phyloP scores from a whole-genome alignment of 1,140 invertebrate species.

The Drosophila ercepeae region DNA sequence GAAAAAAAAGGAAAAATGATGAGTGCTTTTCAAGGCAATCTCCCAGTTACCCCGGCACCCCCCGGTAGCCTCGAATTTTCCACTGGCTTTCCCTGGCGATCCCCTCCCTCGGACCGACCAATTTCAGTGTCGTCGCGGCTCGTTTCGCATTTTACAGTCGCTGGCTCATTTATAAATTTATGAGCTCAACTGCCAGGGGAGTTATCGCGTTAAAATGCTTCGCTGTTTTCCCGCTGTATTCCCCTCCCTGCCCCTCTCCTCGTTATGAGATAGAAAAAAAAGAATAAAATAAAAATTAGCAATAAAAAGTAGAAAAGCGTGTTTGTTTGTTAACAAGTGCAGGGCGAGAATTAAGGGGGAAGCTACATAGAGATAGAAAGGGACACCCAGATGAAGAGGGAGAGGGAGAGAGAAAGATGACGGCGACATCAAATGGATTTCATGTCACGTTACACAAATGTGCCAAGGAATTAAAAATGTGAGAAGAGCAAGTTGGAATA shows the following conservation, averaged over 20 bases:
- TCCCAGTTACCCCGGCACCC: constrained; percentile 10
- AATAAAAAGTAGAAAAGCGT: constrained; percentile 82
- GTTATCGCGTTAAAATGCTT: constrained; percentile 80
- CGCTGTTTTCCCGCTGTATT: constrained; percentile 20
- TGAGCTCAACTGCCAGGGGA: constrained; percentile 80
- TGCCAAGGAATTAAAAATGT: constrained; percentile 81
- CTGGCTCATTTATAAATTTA: constrained; percentile 81
- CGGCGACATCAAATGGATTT: constrained; percentile 79
- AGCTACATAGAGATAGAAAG: not conserved
- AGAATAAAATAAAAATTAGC: constrained; percentile 79
- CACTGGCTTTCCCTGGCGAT: constrained; percentile 20
- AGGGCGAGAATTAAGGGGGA: constrained; percentile 17
- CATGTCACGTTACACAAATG: constrained; percentile 81
- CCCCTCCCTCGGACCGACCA: constrained; percentile 9
- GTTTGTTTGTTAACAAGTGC: constrained; percentile 81
- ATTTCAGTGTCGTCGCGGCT: constrained; percentile 66
- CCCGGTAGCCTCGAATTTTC: constrained; percentile 18
- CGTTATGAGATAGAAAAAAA: constrained; percentile 51
- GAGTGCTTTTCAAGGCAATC: constrained; percentile 69
- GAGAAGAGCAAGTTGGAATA: constrained; percentile 53
- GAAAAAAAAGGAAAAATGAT: constrained; percentile 43
- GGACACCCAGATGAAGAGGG: constrained; percentile 10
- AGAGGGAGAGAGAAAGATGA: constrained; percentile 30
- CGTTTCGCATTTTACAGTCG: constrained; percentile 78
- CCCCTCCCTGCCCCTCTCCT: not conserved